Evolutionary conservation across 2,113 vertebrate genomes (phyloP), one percentile per base, ranked within the genome.

Genomic region (Taurulus bubalis): DNA sequence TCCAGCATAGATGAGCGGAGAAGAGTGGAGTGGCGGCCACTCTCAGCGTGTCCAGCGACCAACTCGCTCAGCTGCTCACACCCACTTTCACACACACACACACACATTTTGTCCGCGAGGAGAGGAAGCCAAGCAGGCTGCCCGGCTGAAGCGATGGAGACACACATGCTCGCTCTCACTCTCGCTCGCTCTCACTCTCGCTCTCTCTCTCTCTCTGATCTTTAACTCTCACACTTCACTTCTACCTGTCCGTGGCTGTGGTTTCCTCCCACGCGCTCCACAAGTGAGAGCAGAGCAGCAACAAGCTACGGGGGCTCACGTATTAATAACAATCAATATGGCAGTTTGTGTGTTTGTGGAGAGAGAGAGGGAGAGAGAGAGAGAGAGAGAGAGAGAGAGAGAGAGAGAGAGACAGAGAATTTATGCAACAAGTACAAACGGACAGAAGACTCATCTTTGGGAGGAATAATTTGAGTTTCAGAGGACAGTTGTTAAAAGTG

Each of bases 1-100:
- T 94, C 93, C 93, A 91, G 85, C 92, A 91, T 93, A 85, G 88
- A 88, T 90, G 84, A 85, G 60, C 40, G 40, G 75, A 73, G 71
- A 77, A 38, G 80, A 85, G 86, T 78, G 78, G 85, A 91, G 88
- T 51, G 85, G 84, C 45, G 49, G 79, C 82, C 87, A 85, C 90
- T 88, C 90, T 89, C 63, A 75, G 51, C 77, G 72, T n/a, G 63
- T 89, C 53, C 82, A 75, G 82, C 45, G 30, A 87, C 80, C 83
- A 79, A 91, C 89, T 83, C 84, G 45, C 87, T 90, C 86, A 87
- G 85, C 62, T 74, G 90, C 86, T 90, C 91, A 92, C 92, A 93
- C 91, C 87, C 92, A 88, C 92, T 93, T 88, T 79, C 34, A 1
- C 24, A 30, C 92, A 87, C 92, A 91, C 86, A 75, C 32, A 2